A percentile compares a stretch with the other conserved stretches of the same genome.
Conservation (phyloP, 2,113 vertebrate species). For the Lophochroa leadbeateri region DNA sequence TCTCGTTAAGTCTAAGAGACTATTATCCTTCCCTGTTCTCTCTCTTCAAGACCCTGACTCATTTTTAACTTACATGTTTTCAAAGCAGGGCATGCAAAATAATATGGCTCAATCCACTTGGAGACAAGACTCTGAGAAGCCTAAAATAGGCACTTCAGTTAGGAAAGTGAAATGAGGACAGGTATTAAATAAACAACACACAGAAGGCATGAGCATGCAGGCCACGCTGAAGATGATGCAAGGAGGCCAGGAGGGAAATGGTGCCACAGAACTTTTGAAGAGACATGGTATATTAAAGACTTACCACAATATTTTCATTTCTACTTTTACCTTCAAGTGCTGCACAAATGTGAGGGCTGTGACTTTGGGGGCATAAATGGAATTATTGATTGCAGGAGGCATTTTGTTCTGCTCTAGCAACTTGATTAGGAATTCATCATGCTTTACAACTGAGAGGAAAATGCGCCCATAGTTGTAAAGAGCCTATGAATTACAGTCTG, state of each 20-base stretch:
- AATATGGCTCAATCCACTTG: background rate
- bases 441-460: background rate
- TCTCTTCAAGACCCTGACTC: background rate
- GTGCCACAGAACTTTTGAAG: background rate
- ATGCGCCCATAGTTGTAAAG: background rate
- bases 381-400: background rate
- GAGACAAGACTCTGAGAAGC: background rate
- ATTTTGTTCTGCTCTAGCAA: background rate
- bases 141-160: background rate
- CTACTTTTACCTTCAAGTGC: background rate
- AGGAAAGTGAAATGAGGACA: background rate
- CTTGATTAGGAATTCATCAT: background rate
- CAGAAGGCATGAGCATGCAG: background rate
- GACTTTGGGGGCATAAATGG: background rate
- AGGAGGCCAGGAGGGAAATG: background rate
- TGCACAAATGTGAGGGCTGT: background rate
- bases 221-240: background rate
- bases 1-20: background rate
- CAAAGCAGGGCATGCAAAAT: constrained; percentile 24
- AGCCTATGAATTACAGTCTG: background rate
- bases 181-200: constrained; percentile 36
- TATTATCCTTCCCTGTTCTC: background rate
- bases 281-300: background rate
- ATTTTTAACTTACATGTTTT: background rate
- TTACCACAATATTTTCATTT: background rate